phyloP scores from a whole-genome alignment of 2,888 invertebrate genomes.

The Drosophila glabriapex region DNA sequence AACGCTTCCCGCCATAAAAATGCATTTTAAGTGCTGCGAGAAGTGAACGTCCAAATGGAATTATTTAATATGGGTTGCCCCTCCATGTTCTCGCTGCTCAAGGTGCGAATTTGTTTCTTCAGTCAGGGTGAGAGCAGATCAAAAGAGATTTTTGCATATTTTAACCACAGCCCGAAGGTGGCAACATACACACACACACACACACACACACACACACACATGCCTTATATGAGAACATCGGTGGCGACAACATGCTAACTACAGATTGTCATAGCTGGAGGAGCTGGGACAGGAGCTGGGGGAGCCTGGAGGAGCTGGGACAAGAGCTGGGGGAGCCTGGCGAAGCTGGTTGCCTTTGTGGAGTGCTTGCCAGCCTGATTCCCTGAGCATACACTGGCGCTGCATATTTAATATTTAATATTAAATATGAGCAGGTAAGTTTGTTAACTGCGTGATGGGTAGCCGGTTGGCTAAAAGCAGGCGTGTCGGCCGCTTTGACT shows the following conservation, averaged over 20 bases:
- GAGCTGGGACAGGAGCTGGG: neutral
- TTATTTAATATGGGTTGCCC: conserved; percentile 3
- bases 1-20: conserved; percentile 42
- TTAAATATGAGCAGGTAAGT: conserved; percentile 16
- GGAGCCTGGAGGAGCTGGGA: neutral
- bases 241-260: conserved; percentile 25
- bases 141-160: conserved; percentile 74
- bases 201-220: neutral
- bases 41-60: conserved; percentile 10
- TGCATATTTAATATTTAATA: conserved; percentile 37
- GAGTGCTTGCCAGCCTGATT: conserved; percentile 18
- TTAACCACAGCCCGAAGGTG: conserved; percentile 42
- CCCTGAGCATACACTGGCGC: conserved; percentile 25
- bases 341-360: conserved; percentile 14
- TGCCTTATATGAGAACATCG: conserved; percentile 16
- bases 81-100: neutral
- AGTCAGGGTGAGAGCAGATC: conserved; percentile 63
- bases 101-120: conserved; percentile 70
- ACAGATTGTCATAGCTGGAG: conserved; percentile 24
- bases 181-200: conserved; percentile 7
- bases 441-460: conserved; percentile 52
- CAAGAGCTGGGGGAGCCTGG: neutral
- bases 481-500: conserved; percentile 62
- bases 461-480: conserved; percentile 59
- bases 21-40: conserved; percentile 30